Conservation (phyloP, 1,140 invertebrate genomes). For the Pantala flavescens region DNA sequence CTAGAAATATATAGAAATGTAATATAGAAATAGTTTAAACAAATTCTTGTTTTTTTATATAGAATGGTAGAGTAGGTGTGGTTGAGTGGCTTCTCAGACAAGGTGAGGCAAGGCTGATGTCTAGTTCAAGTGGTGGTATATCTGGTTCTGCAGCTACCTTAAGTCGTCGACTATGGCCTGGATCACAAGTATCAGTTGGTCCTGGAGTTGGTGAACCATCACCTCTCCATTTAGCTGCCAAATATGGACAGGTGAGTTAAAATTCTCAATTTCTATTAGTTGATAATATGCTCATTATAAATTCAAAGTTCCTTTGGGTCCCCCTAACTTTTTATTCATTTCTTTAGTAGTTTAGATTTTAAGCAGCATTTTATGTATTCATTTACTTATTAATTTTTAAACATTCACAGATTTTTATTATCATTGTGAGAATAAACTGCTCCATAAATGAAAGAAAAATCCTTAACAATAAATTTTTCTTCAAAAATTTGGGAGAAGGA, state of each 20-base stretch:
- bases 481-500: no score
- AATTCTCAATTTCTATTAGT: neutral
- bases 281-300: neutral
- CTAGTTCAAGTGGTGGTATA: neutral
- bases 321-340: no score
- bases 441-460: no score
- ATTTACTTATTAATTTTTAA: no score
- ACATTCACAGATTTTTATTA: no score
- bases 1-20: no score
- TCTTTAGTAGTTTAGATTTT: no score
- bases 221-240: conserved; percentile 34
- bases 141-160: neutral
- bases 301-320: neutral
- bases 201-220: conserved; percentile 29
- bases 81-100: neutral
- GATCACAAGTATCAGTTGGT: neutral
- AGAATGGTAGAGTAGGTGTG: neutral
- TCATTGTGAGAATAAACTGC: no score
- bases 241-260: conserved; percentile 29
- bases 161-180: neutral
- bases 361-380: no score
- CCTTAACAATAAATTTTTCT: no score
- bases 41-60: no score
- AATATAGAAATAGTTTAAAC: no score
- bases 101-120: conserved; percentile 21